These are phyloP conservation scores for Podargus strigoides DNA, from an alignment of 2,797 vertebrate genomes.

Conservation along the genomic window DNA sequence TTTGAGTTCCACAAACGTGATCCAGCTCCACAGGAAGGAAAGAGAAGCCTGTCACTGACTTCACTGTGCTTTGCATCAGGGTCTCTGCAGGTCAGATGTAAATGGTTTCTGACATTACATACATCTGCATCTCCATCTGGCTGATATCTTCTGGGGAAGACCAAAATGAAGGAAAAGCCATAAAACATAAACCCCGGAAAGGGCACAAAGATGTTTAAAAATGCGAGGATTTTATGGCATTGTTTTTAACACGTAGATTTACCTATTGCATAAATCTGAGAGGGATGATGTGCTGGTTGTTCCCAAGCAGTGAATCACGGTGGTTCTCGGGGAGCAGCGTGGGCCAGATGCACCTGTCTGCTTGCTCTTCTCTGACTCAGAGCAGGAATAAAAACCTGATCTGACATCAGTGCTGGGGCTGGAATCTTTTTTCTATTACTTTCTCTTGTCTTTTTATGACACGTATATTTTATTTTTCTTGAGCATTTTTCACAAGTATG, in stretches of 20 bases:
- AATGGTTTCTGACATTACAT: neutral
- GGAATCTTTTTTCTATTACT: neutral
- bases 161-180: neutral
- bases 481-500: neutral
- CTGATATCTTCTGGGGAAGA: neutral
- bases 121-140: neutral
- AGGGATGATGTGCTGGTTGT: neutral
- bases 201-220: neutral
- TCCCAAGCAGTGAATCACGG: accelerated
- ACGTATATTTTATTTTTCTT: neutral
- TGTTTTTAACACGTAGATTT: neutral
- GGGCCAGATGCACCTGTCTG: neutral
- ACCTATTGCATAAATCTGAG: neutral
- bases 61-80: neutral
- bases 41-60: neutral
- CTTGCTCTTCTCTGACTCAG: neutral
- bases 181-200: neutral
- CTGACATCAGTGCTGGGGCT: neutral
- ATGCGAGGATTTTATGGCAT: neutral
- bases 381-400: neutral
- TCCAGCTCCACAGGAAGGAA: neutral
- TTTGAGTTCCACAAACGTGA: neutral
- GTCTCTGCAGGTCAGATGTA: neutral
- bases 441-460: neutral
- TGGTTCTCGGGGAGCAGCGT: neutral